Percentiles rank a stretch among this genome's conserved stretches.
phyloP scores from a whole-genome alignment of 2,113 vertebrate species.

The Ursus arctos region DNA sequence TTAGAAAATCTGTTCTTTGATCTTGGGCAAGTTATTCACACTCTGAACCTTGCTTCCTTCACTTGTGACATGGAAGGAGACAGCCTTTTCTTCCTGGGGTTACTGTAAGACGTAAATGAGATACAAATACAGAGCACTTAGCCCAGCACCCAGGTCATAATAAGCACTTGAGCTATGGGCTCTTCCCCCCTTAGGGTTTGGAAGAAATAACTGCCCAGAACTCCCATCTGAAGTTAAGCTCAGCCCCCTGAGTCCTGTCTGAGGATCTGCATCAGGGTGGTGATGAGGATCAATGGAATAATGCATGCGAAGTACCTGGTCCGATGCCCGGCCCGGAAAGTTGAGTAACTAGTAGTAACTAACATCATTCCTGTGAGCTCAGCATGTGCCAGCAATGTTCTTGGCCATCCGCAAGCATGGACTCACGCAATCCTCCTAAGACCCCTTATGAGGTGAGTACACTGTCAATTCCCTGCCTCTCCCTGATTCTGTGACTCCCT shows the following conservation, averaged over 20 bases:
- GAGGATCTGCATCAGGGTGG: neutral
- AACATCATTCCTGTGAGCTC: fast-evolving
- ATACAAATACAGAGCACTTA: neutral
- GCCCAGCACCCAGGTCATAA: neutral
- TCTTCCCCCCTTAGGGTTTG: neutral
- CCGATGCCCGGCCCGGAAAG: neutral
- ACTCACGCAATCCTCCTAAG: neutral
- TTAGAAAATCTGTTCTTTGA: neutral
- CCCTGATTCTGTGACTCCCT: neutral
- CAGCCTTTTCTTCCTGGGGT: neutral
- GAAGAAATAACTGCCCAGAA: neutral
- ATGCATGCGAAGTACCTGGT: neutral
- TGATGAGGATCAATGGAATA: neutral
- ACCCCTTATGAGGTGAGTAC: neutral
- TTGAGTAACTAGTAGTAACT: neutral
- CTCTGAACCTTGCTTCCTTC: neutral
- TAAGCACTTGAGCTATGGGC: neutral
- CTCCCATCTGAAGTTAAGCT: neutral
- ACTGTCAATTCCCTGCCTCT: neutral
- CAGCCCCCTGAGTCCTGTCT: neutral
- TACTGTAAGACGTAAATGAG: neutral
- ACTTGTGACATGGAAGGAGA: neutral
- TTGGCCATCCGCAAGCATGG: neutral
- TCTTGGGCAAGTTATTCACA: neutral
- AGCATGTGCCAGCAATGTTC: neutral